These are phyloP conservation scores for Sorex fumeus DNA, from an alignment of 2,113 vertebrate genomes.

Conservation along the genomic window DNA sequence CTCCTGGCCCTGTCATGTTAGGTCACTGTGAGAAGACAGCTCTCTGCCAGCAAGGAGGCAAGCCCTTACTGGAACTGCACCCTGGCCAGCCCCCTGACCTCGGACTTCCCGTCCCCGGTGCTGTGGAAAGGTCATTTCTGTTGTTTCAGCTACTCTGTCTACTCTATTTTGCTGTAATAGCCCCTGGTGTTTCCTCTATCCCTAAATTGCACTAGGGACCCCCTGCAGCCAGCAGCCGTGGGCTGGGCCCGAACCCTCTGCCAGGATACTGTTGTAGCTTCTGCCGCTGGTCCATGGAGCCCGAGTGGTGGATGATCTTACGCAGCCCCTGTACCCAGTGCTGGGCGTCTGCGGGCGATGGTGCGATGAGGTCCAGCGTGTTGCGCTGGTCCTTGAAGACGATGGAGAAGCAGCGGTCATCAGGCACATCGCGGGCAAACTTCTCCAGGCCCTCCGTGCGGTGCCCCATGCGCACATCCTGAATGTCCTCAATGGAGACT, in stretches of 20 bases:
- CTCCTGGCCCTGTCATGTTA: not conserved
- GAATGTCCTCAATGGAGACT: slow-evolving; percentile 96
- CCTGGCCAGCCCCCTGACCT: not conserved
- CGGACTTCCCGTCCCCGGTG: not conserved
- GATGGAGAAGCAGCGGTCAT: slow-evolving; percentile 96
- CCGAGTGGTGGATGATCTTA: slow-evolving; percentile 92
- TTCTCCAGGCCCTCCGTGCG: slow-evolving; percentile 95
- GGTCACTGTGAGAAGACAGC: not conserved
- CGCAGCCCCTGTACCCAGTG: slow-evolving; percentile 92
- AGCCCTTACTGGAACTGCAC: not conserved
- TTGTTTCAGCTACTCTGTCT: not conserved
- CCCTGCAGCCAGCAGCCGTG: not conserved
- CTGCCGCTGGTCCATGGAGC: slow-evolving; percentile 92
- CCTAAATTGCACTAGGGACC: not conserved
- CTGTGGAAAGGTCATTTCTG: not conserved
- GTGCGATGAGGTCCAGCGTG: slow-evolving; percentile 94
- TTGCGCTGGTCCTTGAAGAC: slow-evolving; percentile 94
- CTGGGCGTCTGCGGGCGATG: slow-evolving; percentile 85
- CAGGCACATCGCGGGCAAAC: slow-evolving; percentile 88
- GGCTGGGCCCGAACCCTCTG: not conserved
- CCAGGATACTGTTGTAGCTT: slow-evolving; percentile 98
- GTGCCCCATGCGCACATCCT: slow-evolving; percentile 94
- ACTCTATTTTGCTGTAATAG: not conserved
- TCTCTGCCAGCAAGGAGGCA: not conserved
- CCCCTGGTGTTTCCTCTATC: not conserved